These are phyloP conservation scores for Coleophora deauratella DNA, from an alignment of 2,888 invertebrate genomes.

Conservation along the genomic window DNA sequence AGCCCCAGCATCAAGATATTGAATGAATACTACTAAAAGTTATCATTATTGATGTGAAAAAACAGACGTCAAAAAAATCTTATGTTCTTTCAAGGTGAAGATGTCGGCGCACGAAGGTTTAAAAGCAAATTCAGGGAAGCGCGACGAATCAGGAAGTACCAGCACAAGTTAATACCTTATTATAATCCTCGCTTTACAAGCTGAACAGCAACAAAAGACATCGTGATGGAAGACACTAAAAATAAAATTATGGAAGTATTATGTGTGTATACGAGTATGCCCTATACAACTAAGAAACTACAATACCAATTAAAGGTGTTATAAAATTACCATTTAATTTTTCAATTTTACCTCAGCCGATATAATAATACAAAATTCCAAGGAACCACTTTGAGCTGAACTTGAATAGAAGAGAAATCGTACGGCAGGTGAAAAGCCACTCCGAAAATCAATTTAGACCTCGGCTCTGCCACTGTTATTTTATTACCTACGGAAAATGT, in stretches of 20 bases:
- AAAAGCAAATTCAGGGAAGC: slow-evolving; percentile 59
- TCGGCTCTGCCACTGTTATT: background rate
- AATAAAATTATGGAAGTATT: too few species aligned
- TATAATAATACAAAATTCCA: too few species aligned
- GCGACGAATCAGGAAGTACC: slow-evolving; percentile 53
- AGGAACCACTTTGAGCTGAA: too few species aligned
- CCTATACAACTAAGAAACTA: too few species aligned
- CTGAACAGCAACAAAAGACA: too few species aligned
- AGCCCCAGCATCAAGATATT: slow-evolving; percentile 53
- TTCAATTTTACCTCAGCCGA: too few species aligned
- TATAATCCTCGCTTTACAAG: slow-evolving; percentile 34
- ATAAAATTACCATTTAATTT: too few species aligned
- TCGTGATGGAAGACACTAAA: too few species aligned
- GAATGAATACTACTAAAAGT: slow-evolving; percentile 60
- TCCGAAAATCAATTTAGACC: background rate
- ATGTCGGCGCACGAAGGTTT: slow-evolving; percentile 54
- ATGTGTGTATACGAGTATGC: too few species aligned
- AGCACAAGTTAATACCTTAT: slow-evolving; percentile 41
- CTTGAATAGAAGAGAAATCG: too few species aligned
- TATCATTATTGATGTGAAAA: slow-evolving; percentile 57
- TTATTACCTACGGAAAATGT: background rate
- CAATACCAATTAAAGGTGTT: too few species aligned
- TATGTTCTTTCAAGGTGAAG: slow-evolving; percentile 63
- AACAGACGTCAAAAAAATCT: slow-evolving; percentile 53
- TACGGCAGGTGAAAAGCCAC: too few species aligned